Percentiles rank a stretch among this genome's conserved stretches.
Conservation (phyloP, 2,888 invertebrate species). For the Mythimna ferrago region DNA sequence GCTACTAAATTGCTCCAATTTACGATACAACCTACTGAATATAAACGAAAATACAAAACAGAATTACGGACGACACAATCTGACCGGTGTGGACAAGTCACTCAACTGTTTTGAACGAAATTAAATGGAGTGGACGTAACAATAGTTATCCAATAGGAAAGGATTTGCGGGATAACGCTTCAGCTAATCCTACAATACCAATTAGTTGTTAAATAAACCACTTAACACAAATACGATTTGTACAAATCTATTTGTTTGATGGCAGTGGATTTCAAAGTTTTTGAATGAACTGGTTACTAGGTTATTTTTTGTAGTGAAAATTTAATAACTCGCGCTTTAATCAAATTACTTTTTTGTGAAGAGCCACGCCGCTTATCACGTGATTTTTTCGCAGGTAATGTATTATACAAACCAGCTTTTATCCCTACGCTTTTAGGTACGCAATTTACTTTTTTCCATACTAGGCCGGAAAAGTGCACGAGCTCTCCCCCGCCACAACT, state of each 20-base stretch:
- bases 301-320: neutral
- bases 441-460: no score
- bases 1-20: slow-evolving; percentile 54
- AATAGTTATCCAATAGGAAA: slow-evolving; percentile 71
- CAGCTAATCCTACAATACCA: slow-evolving; percentile 83
- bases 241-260: slow-evolving; percentile 70
- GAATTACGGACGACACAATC: slow-evolving; percentile 40
- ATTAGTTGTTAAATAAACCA: slow-evolving; percentile 85
- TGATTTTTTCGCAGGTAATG: no score
- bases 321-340: no score
- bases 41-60: slow-evolving; percentile 44
- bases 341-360: no score
- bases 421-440: no score
- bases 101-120: slow-evolving; percentile 42
- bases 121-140: slow-evolving; percentile 48
- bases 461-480: no score
- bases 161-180: slow-evolving; percentile 76
- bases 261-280: slow-evolving; percentile 74
- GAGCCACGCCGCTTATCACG: no score
- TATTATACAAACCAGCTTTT: no score
- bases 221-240: slow-evolving; percentile 82
- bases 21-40: slow-evolving; percentile 29
- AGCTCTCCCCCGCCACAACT: no score
- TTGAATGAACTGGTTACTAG: neutral
- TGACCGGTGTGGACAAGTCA: slow-evolving; percentile 24